Evolutionary conservation across 2,113 vertebrate genomes (phyloP), one percentile per base, ranked within the genome.

Genomic region (Centropus unirufus): DNA sequence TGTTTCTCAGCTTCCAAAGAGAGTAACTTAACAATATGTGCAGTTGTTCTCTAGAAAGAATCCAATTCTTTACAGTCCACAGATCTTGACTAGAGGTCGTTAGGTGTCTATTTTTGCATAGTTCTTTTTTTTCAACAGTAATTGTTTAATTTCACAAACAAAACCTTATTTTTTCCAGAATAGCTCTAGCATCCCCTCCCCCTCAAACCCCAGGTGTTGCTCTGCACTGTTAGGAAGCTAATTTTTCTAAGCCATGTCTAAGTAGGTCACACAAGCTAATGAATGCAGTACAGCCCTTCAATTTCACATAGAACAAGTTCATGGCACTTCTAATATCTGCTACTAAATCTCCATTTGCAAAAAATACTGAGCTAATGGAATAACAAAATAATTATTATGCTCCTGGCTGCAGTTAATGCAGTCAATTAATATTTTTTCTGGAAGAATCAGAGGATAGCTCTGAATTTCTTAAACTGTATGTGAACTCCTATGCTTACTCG

Each of bases 391-490:
- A 69, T 73, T 94, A 55, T 51, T 66, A 46, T 55, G 21, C 4
- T 54, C 17, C 47, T 90, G 36, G 12, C 36, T 85, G 36, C 24
- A 59, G 49, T 46, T 69, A 78, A 68, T 44, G 5, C 18, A 82
- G 18, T 82, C 17, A 91, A 59, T 47, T 82, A 64, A 23, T 20
- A 52, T 83, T 87, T 95, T 83, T 4, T 19, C 19, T 1, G 30
- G 69, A 82, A 82, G 58, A 11, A 83, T 24, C 7, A 83, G 19
- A 62, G 5, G 34, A 30, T 40, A 8, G 8, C 13, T 79, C 36
- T 93, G 52, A 91, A 84, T 93, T 95, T 94, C 29, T 62, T 86
- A 84, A 96, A 77, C 14, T 87, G 4, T 8, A 86, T 1, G 14
- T 95, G 91, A 90, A 94, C 20, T 62, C 46, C 14, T 34, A 29